Evolutionary conservation across 2,797 vertebrate species (phyloP), one percentile per base, ranked within the genome.

Genomic region (Microctenopoma steveboyesi): DNA sequence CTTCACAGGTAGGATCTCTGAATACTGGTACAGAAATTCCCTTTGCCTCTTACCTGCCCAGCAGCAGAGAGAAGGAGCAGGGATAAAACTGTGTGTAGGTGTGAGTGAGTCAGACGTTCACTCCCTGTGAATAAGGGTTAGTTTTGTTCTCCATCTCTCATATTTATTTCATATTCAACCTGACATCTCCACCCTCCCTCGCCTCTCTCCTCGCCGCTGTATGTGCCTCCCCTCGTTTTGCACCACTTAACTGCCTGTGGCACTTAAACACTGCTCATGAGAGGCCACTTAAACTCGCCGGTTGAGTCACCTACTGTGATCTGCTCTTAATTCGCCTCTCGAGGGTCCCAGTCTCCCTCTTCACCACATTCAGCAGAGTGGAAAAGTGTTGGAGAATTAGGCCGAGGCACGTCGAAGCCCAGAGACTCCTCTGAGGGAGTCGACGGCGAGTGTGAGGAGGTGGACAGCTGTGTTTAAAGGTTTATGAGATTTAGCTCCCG

Each of bases 1-100:
- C 97, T 79, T 97, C 97, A 81, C 98, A 99, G 96, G 98, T 98
- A 95, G 46, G 64, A 68, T 69, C 0, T 46, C 6, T 45, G 64
- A 64, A 45, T 27, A 18, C 62, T 42, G 37, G 43, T 43, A 39
- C 64, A 30, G 53, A 47, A 13, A 14, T 33, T 64, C 39, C 18
- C 15, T 40, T 1, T 50, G 28, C 42, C 58, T 62, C 51, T 40
- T 37, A 64, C 73, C 73, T 49, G 48, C 51, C 8, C 64, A 12
- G 47, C 81, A 66, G 61, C 57, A 68, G 30, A 46, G 18, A 12
- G 43, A 28, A 33, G 27, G 39, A 33, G 28, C 35, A 58, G 62
- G 14, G 58, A 22, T 33, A 33, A 69, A 72, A 64, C 18, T 67
- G 49, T 48, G 52, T 45, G 56, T 64, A 37, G 42, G 74, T 54